Conservation (phyloP, 1,140 invertebrate species). For the Druon quercuslanigerum region DNA sequence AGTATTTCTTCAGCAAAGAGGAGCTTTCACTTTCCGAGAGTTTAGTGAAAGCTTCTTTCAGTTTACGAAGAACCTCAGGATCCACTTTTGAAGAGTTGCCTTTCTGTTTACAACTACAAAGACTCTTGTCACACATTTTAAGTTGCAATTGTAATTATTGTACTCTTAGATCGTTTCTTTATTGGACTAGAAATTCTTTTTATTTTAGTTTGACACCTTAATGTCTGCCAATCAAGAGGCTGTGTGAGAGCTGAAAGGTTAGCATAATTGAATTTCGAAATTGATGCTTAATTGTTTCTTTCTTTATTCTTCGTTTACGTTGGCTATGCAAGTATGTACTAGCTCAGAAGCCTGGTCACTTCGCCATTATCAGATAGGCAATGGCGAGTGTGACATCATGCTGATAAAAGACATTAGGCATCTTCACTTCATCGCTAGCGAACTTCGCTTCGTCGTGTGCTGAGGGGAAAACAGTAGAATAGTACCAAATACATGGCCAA, state of each 20-base stretch:
- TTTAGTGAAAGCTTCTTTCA: constrained; percentile 48
- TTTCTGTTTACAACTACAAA: constrained; percentile 58
- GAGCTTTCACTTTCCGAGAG: constrained; percentile 62
- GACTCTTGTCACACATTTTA: constrained; percentile 64
- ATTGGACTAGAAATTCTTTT: constrained; percentile 25
- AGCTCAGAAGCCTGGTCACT: no score
- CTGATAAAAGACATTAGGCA: no score
- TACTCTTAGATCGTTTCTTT: constrained; percentile 20
- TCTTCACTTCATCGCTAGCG: no score
- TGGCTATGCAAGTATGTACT: no score
- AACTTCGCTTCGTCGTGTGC: no score
- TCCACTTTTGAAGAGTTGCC: constrained; percentile 5
- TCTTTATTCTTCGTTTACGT: no score
- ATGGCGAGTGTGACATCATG: no score
- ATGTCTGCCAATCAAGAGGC: constrained; percentile 14
- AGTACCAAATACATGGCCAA: no score
- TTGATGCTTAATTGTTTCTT: no score
- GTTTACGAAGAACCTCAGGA: constrained; percentile 25
- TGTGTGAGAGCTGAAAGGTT: constrained; percentile 31
- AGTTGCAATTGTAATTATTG: background rate
- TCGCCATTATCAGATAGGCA: no score
- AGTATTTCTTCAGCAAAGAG: constrained; percentile 85
- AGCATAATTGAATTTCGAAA: background rate
- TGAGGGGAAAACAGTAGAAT: no score
- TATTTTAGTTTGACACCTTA: background rate